A percentile compares a stretch with the other conserved stretches of the same genome.
Conservation (phyloP, 2,888 invertebrate species). For the Idaea aversata region DNA sequence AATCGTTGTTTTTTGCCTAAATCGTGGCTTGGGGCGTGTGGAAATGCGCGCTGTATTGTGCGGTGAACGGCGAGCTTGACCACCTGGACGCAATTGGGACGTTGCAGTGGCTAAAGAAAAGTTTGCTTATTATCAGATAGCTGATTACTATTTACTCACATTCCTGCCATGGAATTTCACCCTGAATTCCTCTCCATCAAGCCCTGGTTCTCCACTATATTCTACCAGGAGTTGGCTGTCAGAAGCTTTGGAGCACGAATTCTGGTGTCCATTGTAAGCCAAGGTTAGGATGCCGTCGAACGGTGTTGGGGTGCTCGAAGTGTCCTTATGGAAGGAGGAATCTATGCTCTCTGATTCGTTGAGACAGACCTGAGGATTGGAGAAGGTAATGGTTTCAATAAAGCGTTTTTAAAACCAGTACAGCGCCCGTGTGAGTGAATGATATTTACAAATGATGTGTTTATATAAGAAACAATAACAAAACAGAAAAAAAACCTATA, state of each 20-base stretch:
- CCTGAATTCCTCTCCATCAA: conserved; percentile 42
- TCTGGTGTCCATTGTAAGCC: conserved; percentile 37
- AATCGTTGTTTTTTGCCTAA: too few species aligned
- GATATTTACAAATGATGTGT: too few species aligned
- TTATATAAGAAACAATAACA: too few species aligned
- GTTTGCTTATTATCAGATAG: too few species aligned
- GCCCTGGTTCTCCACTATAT: conserved; percentile 48
- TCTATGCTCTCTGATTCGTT: conserved; percentile 53
- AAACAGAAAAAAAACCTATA: too few species aligned
- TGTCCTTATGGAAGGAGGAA: conserved; percentile 46
- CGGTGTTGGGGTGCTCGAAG: conserved; percentile 46
- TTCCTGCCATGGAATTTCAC: conserved; percentile 50
- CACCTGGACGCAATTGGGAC: too few species aligned
- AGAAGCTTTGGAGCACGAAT: conserved; percentile 37
- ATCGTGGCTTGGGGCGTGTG: too few species aligned
- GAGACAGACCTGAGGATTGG: conserved; percentile 46
- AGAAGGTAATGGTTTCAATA: neutral
- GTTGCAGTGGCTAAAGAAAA: too few species aligned
- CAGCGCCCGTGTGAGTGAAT: too few species aligned
- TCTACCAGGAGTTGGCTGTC: conserved; percentile 44
- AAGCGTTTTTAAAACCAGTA: too few species aligned
- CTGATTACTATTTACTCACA: conserved; percentile 37
- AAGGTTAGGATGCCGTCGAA: conserved; percentile 53
- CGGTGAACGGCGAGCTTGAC: too few species aligned
- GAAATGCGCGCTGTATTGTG: too few species aligned